These are phyloP conservation scores for Eristalis arbustorum DNA, from an alignment of 2,888 invertebrate species.

Conservation along the genomic window DNA sequence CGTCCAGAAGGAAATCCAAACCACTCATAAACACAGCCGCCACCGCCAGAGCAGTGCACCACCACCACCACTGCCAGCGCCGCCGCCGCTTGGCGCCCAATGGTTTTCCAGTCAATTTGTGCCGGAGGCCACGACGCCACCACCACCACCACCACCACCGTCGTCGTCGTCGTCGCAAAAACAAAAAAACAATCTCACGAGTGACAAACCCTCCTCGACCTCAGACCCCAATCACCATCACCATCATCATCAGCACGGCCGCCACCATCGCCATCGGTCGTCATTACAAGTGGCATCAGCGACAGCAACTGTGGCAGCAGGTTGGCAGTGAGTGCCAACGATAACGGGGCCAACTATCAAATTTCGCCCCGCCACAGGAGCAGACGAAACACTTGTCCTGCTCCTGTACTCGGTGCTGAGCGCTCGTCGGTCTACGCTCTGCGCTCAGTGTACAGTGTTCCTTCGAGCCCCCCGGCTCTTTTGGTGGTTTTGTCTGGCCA, in stretches of 20 bases:
- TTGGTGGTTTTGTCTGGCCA: constrained; percentile 56
- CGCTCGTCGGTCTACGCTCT: background rate
- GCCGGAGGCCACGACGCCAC: constrained; percentile 33
- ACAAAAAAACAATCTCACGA: constrained; percentile 40
- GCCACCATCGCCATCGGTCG: constrained; percentile 17
- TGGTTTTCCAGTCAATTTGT: constrained; percentile 70
- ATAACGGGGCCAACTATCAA: constrained; percentile 61
- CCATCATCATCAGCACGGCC: constrained; percentile 9
- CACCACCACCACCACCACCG: background rate
- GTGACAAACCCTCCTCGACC: constrained; percentile 33
- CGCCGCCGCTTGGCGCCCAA: constrained; percentile 58
- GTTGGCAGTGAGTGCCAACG: constrained; percentile 49
- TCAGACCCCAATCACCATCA: background rate
- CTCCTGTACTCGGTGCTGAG: background rate
- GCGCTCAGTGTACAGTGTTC: too few species aligned
- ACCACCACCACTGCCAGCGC: background rate
- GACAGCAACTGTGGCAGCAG: constrained; percentile 63
- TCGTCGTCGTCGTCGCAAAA: background rate
- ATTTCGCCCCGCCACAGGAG: constrained; percentile 56
- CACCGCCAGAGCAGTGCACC: background rate
- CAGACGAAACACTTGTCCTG: constrained; percentile 58
- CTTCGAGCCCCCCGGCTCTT: constrained; percentile 25
- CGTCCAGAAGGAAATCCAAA: constrained; percentile 48
- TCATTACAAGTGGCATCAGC: constrained; percentile 44
- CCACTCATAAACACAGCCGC: constrained; percentile 29